Evolutionary conservation across 2,888 invertebrate genomes (phyloP).

Genomic region (Drosophila picticornis): DNA sequence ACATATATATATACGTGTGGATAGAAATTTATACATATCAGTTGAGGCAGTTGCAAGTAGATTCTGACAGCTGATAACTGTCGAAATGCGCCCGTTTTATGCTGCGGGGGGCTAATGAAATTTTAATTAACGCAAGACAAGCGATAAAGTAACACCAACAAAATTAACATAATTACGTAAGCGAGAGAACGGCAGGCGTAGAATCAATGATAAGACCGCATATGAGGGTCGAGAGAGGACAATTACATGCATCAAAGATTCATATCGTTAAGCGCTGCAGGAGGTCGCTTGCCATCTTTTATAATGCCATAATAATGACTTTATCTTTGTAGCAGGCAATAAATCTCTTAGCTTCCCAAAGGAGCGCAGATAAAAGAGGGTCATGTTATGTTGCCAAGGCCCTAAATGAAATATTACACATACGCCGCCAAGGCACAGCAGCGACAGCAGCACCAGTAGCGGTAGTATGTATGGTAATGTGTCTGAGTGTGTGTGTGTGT

Average conservation of each 20-base stretch:
- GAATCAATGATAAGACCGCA: slow-evolving; percentile 52
- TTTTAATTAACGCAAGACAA: slow-evolving; percentile 78
- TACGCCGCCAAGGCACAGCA: slow-evolving; percentile 31
- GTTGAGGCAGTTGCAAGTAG: slow-evolving; percentile 8
- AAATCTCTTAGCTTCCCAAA: slow-evolving; percentile 67
- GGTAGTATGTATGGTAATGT: slow-evolving; percentile 6
- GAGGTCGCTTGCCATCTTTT: slow-evolving; percentile 65
- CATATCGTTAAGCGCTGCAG: slow-evolving; percentile 75
- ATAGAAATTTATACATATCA: slow-evolving; percentile 2
- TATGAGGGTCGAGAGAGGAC: slow-evolving; percentile 53
- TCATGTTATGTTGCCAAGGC: slow-evolving; percentile 47
- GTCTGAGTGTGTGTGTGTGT: not conserved
- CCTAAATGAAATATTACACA: slow-evolving; percentile 76
- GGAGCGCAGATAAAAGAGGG: slow-evolving; percentile 60
- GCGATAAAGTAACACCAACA: slow-evolving; percentile 60
- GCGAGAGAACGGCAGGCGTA: slow-evolving; percentile 2
- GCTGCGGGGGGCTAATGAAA: slow-evolving; percentile 65
- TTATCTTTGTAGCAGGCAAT: slow-evolving; percentile 79
- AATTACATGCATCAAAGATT: slow-evolving; percentile 81
- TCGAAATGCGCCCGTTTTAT: slow-evolving; percentile 34
- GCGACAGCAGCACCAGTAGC: not conserved
- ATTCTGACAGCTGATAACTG: slow-evolving; percentile 33
- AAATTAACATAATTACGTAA: slow-evolving; percentile 59
- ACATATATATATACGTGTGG: slow-evolving; percentile 3
- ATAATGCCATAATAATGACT: slow-evolving; percentile 79